Evolutionary conservation across 2,797 vertebrate species (phyloP), one percentile per base, ranked within the genome.

Genomic region (Diplodus sargus): DNA sequence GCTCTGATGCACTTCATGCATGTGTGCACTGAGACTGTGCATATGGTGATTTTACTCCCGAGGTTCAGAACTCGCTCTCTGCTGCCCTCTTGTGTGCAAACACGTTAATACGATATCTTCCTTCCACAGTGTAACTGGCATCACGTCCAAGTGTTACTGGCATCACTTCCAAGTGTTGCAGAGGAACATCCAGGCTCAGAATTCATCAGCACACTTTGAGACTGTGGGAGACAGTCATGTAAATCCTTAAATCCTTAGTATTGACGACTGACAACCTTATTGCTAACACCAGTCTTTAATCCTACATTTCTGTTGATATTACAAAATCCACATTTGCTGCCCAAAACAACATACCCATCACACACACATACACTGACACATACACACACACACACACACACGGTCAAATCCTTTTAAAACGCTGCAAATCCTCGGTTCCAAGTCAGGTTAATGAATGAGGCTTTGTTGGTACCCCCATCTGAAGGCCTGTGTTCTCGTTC

Each of bases 11-110:
- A 45, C 68, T 85, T 90, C 62, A 91, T 88, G 88, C 92, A 91
- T 85, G 90, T 92, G 89, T 87, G 91, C 84, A 67, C 83, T 28
- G 13, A 70, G 8, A 23, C 56, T 57, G 58, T 78, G 66, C 84
- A 86, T 69, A 74, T 74, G 81, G 60, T 63, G 79, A 72, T 52
- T 76, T 47, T 70, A 2, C 62, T 74, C 52, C 10, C 22, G 56
- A 71, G 78, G 39, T 22, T 66, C 23, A n/a, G 17, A 57, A 5
- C 45, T n/a, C 0, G 74, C 58, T 82, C 89, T 89, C 81, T 91
- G 84, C 89, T 90, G 91, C 92, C 92, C 85, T 83, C 93, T 87
- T 5, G 14, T 71, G 93, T 65, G 11, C 61, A 82, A 82, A 85
- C 1, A 23, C 34, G 20, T 57, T 58, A 78, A 70, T 43, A 58